phyloP scores from a whole-genome alignment of 2,888 invertebrate genomes.

The Ophion slaviceki region DNA sequence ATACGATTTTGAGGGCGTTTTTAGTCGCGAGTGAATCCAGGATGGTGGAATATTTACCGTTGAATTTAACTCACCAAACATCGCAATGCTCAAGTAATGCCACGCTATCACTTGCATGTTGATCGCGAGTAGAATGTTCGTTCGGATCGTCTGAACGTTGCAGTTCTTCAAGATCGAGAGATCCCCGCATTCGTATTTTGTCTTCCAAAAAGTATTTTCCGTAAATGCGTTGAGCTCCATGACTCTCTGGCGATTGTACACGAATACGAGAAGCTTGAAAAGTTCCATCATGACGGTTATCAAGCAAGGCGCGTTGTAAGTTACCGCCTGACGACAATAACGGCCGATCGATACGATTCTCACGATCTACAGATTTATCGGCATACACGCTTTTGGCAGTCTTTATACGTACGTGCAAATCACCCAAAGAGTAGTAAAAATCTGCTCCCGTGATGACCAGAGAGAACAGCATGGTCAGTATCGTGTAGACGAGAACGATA shows the following conservation, averaged over 20 bases:
- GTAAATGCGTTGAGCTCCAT: conserved; percentile 69
- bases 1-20: no score
- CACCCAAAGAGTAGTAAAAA: conserved; percentile 67
- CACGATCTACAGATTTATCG: background rate
- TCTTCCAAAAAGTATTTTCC: conserved; percentile 69
- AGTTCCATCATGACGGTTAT: conserved; percentile 64
- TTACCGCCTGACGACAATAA: conserved; percentile 61
- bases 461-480: conserved; percentile 66
- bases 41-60: no score
- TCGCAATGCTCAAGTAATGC: conserved; percentile 69
- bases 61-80: conserved; percentile 68
- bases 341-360: background rate
- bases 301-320: conserved; percentile 66
- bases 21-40: no score
- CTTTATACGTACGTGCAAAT: conserved; percentile 65
- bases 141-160: conserved; percentile 62
- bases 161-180: conserved; percentile 63
- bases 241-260: conserved; percentile 65
- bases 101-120: conserved; percentile 65
- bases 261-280: conserved; percentile 66
- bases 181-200: conserved; percentile 62
- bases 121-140: conserved; percentile 52
- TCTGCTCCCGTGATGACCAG: conserved; percentile 64
- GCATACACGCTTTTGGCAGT: background rate
- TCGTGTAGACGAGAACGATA: conserved; percentile 62